phyloP scores from a whole-genome alignment of 2,888 invertebrate species.

The Caenorhabditis sp. region DNA sequence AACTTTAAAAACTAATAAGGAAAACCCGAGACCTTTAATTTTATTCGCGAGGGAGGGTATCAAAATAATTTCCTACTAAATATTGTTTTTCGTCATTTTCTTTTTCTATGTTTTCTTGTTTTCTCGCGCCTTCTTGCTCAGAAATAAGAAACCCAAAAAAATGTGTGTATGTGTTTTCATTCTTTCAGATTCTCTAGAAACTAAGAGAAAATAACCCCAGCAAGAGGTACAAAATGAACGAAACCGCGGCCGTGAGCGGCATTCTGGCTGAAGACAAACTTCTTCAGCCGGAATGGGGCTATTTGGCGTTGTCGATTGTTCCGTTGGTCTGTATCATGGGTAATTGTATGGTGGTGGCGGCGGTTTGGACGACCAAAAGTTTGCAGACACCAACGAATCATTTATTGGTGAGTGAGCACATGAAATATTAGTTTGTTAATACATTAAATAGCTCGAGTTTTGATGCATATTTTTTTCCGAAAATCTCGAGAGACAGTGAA shows the following conservation, averaged over 20 bases:
- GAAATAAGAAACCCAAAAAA: too few species aligned
- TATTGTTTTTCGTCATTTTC: background rate
- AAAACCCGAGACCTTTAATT: too few species aligned
- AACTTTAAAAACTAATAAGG: too few species aligned
- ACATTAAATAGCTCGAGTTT: background rate
- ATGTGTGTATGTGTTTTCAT: too few species aligned
- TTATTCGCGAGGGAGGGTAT: background rate
- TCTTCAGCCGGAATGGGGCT: slow-evolving; percentile 47
- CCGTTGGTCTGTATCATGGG: slow-evolving; percentile 54
- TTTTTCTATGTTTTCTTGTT: slow-evolving; percentile 1
- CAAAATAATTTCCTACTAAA: background rate
- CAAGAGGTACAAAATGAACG: slow-evolving; percentile 24
- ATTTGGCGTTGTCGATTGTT: slow-evolving; percentile 44
- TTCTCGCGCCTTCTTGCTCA: background rate
- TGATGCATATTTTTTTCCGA: background rate
- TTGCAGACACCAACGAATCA: slow-evolving; percentile 69
- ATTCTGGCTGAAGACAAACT: slow-evolving; percentile 35
- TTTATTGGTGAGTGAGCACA: slow-evolving; percentile 37
- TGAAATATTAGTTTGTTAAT: background rate
- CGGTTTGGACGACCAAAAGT: slow-evolving; percentile 65
- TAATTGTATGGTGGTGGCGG: slow-evolving; percentile 66
- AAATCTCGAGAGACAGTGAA: too few species aligned
- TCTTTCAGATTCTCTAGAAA: background rate
- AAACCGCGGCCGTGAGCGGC: slow-evolving; percentile 9
- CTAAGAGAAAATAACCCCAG: background rate